Conservation (phyloP, 35 echinoderm and acorn worm genomes). For the Ptychodera flava region DNA sequence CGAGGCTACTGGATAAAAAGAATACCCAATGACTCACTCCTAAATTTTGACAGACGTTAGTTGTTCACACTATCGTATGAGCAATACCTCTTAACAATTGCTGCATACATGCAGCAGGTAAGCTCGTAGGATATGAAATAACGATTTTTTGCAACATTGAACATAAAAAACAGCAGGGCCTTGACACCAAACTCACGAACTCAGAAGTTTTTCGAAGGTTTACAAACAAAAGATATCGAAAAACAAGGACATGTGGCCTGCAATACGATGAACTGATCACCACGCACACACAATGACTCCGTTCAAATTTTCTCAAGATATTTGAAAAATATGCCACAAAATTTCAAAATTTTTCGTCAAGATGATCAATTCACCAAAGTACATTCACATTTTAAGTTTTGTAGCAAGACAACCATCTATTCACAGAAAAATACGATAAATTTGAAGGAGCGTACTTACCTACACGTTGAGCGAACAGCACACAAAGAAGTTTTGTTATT, state of each 20-base stretch:
- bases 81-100: no score
- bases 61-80: no score
- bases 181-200: neutral
- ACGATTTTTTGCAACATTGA: neutral
- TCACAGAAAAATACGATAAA: neutral
- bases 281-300: no score
- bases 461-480: neutral
- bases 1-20: neutral
- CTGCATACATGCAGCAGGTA: no score
- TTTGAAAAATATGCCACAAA: no score
- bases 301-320: no score
- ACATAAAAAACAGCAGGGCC: neutral
- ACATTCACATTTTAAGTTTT: no score
- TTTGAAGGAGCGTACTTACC: neutral
- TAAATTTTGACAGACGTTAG: neutral
- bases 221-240: neutral
- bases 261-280: no score
- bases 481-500: slow-evolving; percentile 1
- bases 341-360: no score
- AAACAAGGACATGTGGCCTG: neutral
- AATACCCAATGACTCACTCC: neutral
- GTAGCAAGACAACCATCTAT: no score
- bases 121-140: neutral
- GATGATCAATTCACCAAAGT: no score
- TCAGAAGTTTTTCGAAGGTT: neutral